Evolutionary conservation across 2,797 vertebrate genomes (phyloP), one percentile per base, ranked within the genome.

Genomic region (Pangasius djambal): DNA sequence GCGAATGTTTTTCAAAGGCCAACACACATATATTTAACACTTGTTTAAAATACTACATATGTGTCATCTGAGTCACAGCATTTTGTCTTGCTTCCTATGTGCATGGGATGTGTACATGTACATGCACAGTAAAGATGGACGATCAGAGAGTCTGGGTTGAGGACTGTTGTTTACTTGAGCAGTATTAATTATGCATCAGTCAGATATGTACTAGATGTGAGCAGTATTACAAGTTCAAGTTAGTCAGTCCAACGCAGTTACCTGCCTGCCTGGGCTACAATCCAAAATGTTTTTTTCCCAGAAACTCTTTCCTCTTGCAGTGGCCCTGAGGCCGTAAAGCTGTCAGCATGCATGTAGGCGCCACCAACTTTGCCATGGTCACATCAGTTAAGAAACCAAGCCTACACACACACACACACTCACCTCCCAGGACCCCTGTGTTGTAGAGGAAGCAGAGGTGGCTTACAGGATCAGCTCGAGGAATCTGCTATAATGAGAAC

Each of bases 261-360:
- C 97, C 97, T 98, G 97, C 95, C 96, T 95, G 93, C 96, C 95
- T 96, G 95, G 96, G 96, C 96, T 95, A 95, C 95, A 92, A 94
- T 96, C 96, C 96, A 97, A 94, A 94, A 94, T 96, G 61, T 95
- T 92, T 69, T 97, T 69, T 97, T 97, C 95, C 96, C 96, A 96
- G 96, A 95, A 96, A 97, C 96, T 93, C 96, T 95, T 97, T 94
- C 96, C 94, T 96, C 90, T 94, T 93, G 91, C 94, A 69, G 44
- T 94, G 95, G 93, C 94, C 93, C 94, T 94, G 93, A 94, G 94
- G 95, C 95, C 94, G 96, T 97, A 97, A 97, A 98, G 94, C 97
- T 98, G 96, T 97, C 97, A 97, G 93, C 94, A 96, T 95, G 94
- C 95, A 96, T 97, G 96, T 96, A 97, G 95, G 95, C 95, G 95